Base-by-base conservation (phyloP, 2,888 invertebrate genomes). In the Mythimna pallens region DNA sequence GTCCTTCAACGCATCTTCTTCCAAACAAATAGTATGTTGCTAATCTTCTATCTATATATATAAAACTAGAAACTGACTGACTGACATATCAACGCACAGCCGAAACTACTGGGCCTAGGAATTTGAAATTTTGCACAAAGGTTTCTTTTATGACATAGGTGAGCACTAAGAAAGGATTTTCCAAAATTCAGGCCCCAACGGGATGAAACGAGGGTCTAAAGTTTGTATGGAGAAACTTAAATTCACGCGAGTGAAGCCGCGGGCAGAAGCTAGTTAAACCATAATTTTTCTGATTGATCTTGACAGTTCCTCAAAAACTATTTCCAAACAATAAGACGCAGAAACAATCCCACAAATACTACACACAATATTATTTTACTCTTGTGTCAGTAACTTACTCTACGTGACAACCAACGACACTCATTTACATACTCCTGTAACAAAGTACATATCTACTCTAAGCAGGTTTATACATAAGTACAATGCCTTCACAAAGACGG, bases 341-440 rank as follows among this genome's bases (percentile, higher is more conserved):
- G 2, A 17, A 73, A 73, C 30, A 63, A 30, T 12, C 6, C 72
- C 59, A 65, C 36, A 57, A n/a, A n/a, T 43, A 17, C 20, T 22
- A 36, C 34, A 57, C 43, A 57, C 36, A 71, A 63, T 34, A 58
- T 70, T 1, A 62, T 65, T 67, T 68, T 65, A 67, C 57, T 43
- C 50, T 14, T 36, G 5, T 79, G 43, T 58, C 65, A 63, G 43
- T 65, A 70, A 76, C 76, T 68, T 76, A 70, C 67, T 55, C 22
- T 43, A 43, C 75, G 52, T 64, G 36, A 69, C 69, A 73, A 73
- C 78, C 74, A 68, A 65, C 68, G 70, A 74, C 81, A 80, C 65
- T 67, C 74, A 68, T 73, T 64, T 59, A 43, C 65, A 64, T 36
- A 36, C 58, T 52, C 22, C 54, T 58, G 34, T 43, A 73, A 25